These are phyloP conservation scores for Phalacrocorax carbo DNA, from an alignment of 2,113 vertebrate genomes.

Conservation along the genomic window DNA sequence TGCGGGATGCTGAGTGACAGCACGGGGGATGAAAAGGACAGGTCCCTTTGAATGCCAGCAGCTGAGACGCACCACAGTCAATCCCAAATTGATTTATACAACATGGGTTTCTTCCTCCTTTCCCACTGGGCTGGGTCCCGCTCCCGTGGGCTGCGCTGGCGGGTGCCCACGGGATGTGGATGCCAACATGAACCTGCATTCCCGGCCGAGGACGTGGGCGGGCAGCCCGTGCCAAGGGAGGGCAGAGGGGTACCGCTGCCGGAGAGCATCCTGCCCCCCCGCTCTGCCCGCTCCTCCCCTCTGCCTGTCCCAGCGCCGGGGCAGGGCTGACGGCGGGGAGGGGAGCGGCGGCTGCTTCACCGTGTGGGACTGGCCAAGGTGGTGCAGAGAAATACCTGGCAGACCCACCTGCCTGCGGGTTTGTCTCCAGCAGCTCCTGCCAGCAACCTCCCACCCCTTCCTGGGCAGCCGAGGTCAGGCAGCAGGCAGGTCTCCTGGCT, in stretches of 20 bases:
- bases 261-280: not conserved
- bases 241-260: not conserved
- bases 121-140: not conserved
- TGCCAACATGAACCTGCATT: not conserved
- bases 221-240: not conserved
- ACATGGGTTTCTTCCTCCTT: not conserved
- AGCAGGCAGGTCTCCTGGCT: not conserved
- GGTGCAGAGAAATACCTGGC: not conserved
- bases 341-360: rapidly evolving
- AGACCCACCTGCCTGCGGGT: not conserved
- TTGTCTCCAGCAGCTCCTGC: not conserved
- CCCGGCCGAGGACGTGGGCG: rapidly evolving
- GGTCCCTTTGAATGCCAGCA: not conserved
- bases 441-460: not conserved
- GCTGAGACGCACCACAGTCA: not conserved
- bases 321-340: not conserved
- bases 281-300: not conserved
- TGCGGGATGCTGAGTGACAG: not conserved
- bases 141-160: not conserved
- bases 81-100: not conserved
- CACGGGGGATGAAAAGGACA: not conserved
- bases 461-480: not conserved
- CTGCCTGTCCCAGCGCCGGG: rapidly evolving
- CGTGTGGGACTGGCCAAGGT: rapidly evolving
- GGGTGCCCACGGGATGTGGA: not conserved